Percentiles rank a stretch among this genome's conserved stretches.
phyloP scores from a whole-genome alignment of 2,113 vertebrate species.

The Mixornis gularis region DNA sequence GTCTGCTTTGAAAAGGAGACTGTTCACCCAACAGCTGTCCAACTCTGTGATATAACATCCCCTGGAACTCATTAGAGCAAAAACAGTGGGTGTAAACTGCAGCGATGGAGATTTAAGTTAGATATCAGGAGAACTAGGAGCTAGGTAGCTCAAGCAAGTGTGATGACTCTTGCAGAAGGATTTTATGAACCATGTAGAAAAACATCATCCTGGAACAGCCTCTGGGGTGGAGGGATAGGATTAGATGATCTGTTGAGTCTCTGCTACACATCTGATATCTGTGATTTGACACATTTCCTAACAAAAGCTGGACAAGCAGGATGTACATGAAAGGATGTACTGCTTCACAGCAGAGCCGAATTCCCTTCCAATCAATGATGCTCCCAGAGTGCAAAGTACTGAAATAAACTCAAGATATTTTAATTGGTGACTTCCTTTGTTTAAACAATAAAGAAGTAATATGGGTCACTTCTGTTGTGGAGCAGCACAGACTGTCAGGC shows the following conservation, averaged over 20 bases:
- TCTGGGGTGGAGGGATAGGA: not conserved
- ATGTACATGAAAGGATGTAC: not conserved
- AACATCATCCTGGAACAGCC: not conserved
- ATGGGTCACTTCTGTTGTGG: conserved; percentile 9
- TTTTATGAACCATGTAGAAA: not conserved
- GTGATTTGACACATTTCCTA: not conserved
- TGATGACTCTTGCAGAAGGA: not conserved
- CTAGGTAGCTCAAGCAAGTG: not conserved
- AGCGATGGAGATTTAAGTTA: not conserved
- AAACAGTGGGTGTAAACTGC: not conserved
- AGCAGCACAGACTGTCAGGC: conserved; percentile 1
- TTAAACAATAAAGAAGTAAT: conserved; percentile 31
- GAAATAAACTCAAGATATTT: conserved; percentile 13
- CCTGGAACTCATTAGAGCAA: not conserved
- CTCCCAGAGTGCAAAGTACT: not conserved
- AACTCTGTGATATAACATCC: not conserved
- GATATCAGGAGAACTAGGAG: not conserved
- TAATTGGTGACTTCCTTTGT: not conserved
- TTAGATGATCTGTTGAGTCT: not conserved
- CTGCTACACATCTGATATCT: not conserved
- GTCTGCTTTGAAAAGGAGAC: not conserved
- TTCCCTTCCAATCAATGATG: not conserved
- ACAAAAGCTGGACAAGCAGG: not conserved
- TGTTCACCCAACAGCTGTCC: not conserved
- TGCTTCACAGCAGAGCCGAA: not conserved